These are phyloP conservation scores for Lampris incognitus DNA, from an alignment of 2,113 vertebrate species.

Conservation along the genomic window DNA sequence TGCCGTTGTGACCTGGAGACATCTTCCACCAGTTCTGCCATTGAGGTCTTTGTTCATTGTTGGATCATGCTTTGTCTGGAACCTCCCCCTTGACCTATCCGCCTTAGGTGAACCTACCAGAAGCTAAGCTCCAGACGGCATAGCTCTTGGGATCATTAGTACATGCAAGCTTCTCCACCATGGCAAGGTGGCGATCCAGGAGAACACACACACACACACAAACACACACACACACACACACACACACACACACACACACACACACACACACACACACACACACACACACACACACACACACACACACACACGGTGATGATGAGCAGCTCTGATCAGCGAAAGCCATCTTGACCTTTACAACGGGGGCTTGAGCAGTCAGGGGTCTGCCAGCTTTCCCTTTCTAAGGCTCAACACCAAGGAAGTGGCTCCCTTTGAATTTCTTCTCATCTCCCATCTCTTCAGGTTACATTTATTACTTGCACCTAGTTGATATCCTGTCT, in stretches of 20 bases:
- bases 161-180: too few relatives aligned
- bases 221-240: not conserved
- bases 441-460: conserved; percentile 67
- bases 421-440: conserved; percentile 71
- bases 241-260: not conserved
- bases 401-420: conserved; percentile 69
- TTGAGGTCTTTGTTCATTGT: too few relatives aligned
- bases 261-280: not conserved
- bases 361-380: conserved; percentile 73
- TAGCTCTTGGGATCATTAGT: too few relatives aligned
- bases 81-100: too few relatives aligned
- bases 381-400: conserved; percentile 71
- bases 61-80: too few relatives aligned
- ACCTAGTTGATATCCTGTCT: conserved; percentile 77
- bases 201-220: not conserved
- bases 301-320: conserved; percentile 73
- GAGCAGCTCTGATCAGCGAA: conserved; percentile 80
- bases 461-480: conserved; percentile 79
- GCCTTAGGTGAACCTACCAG: too few relatives aligned
- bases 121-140: too few relatives aligned
- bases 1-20: too few relatives aligned
- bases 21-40: too few relatives aligned
- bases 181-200: too few relatives aligned
- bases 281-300: conserved; percentile 1
- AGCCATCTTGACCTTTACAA: conserved; percentile 81